These are phyloP conservation scores for Drosophila sordidapex DNA, from an alignment of 2,888 invertebrate genomes.

Conservation along the genomic window DNA sequence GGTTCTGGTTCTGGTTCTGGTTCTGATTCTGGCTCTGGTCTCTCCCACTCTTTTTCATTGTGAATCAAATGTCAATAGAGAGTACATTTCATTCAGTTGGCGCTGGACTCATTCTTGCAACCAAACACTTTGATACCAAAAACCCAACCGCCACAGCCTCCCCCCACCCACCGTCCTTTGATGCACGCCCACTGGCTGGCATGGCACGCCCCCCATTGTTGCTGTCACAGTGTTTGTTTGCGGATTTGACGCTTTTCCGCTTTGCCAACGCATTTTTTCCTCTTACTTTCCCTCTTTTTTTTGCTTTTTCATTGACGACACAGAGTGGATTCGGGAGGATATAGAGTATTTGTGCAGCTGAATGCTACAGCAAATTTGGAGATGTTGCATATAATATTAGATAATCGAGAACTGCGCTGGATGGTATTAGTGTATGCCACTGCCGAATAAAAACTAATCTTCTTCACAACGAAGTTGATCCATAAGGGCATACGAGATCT, in stretches of 20 bases:
- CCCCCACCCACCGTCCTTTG: neutral
- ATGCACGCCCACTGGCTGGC: slow-evolving; percentile 12
- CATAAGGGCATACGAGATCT: neutral
- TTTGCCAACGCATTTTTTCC: slow-evolving; percentile 58
- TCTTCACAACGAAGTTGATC: neutral
- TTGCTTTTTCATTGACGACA: neutral
- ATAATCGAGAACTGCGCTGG: neutral
- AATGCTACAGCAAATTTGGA: slow-evolving; percentile 16
- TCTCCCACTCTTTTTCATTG: slow-evolving; percentile 16
- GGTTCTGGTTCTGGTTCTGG: neutral
- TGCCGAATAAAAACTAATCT: neutral
- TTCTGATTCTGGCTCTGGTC: neutral
- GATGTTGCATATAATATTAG: slow-evolving; percentile 22
- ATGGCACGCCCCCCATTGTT: slow-evolving; percentile 63
- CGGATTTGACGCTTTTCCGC: slow-evolving; percentile 78
- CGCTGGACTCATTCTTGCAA: slow-evolving; percentile 38
- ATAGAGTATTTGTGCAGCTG: slow-evolving; percentile 45
- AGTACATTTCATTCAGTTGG: slow-evolving; percentile 78
- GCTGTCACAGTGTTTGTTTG: slow-evolving; percentile 79
- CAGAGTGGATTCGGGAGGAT: slow-evolving; percentile 1
- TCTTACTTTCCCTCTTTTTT: slow-evolving; percentile 26
- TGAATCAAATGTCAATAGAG: slow-evolving; percentile 81
- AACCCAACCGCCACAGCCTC: neutral
- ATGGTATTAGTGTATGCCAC: neutral
- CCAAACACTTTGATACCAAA: slow-evolving; percentile 2